Conservation (phyloP, 2,797 vertebrate species). For the Pyrocephalus nanus region DNA sequence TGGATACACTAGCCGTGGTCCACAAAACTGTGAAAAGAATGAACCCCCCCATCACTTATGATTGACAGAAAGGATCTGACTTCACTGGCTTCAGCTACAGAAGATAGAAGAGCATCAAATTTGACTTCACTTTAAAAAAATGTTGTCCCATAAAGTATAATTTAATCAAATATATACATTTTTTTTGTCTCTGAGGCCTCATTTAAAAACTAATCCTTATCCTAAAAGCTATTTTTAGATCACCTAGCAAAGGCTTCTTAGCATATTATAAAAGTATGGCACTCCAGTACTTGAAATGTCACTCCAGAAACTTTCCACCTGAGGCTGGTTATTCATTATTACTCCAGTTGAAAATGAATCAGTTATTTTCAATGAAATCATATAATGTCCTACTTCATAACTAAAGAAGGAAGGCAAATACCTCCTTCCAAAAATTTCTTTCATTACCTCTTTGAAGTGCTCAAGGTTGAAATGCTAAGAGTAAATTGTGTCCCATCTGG, state of each 20-base stretch:
- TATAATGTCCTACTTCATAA: background rate
- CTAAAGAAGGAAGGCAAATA: constrained; percentile 3
- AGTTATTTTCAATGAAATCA: background rate
- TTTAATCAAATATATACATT: background rate
- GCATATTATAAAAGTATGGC: background rate
- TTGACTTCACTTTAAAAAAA: background rate
- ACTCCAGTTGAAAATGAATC: background rate
- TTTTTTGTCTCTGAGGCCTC: background rate
- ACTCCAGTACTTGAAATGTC: background rate
- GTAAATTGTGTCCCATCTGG: background rate
- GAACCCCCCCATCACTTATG: fast-evolving
- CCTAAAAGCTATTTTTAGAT: background rate
- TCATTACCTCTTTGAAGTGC: background rate
- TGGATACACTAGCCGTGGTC: background rate
- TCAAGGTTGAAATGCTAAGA: background rate
- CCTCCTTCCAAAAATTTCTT: background rate
- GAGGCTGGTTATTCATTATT: background rate
- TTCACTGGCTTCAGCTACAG: background rate
- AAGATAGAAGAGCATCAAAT: background rate
- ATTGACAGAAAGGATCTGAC: background rate
- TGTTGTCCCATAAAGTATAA: background rate
- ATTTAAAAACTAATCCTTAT: background rate
- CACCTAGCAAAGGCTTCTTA: background rate
- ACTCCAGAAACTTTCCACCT: background rate
- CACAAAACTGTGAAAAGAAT: background rate